These are phyloP conservation scores for Lepidurus apus DNA, from an alignment of 1,140 invertebrate genomes.

Conservation along the genomic window DNA sequence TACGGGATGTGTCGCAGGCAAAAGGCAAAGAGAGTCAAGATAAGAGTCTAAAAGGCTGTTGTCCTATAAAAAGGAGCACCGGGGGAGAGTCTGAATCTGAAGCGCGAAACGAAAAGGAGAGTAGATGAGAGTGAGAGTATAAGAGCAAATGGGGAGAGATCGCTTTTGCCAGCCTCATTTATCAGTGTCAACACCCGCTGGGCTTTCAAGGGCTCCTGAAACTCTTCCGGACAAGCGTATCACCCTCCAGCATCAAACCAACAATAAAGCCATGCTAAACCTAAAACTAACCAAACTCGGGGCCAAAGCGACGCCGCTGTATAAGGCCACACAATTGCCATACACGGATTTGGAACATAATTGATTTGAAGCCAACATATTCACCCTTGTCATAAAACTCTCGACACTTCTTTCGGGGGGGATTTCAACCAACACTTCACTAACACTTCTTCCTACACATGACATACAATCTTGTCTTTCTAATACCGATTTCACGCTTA, in stretches of 20 bases:
- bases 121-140: background rate
- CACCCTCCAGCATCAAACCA: background rate
- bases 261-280: background rate
- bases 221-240: background rate
- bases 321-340: no score
- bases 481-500: no score
- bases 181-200: slow-evolving; percentile 20
- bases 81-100: background rate
- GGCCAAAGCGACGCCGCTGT: no score
- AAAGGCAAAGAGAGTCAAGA: no score
- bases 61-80: background rate
- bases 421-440: no score
- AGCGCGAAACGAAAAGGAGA: background rate
- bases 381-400: no score
- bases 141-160: background rate
- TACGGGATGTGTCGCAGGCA: no score
- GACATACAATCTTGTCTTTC: no score
- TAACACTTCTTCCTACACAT: no score
- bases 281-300: background rate
- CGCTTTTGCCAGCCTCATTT: background rate
- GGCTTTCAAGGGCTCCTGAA: slow-evolving; percentile 17
- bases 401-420: no score
- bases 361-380: no score
- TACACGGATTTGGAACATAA: no score
- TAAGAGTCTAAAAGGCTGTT: background rate